Conservation (phyloP, 2,797 vertebrate genomes). For the Pseudochirops corinnae region DNA sequence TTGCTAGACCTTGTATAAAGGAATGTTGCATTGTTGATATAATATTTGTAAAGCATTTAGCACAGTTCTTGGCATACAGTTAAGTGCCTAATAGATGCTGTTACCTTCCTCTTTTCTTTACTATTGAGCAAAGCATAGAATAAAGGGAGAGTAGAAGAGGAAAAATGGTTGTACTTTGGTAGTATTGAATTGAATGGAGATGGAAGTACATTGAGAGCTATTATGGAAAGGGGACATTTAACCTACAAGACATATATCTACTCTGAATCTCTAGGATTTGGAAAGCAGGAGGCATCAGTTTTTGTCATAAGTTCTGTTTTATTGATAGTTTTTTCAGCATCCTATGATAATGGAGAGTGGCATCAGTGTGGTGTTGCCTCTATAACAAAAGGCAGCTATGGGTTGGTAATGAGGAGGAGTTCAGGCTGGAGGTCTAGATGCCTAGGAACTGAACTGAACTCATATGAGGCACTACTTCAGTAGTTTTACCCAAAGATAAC, state of each 20-base stretch:
- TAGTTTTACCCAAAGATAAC: not conserved
- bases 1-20: not conserved
- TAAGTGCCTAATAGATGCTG: not conserved
- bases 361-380: not conserved
- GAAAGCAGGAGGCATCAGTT: not conserved
- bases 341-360: not conserved
- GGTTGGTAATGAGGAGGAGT: not conserved
- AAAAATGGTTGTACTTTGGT: not conserved
- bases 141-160: not conserved
- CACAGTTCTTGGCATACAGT: not conserved
- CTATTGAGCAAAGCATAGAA: not conserved
- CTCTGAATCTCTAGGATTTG: not conserved
- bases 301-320: not conserved
- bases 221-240: not conserved
- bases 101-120: not conserved
- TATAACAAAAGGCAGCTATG: not conserved
- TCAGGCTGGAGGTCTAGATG: not conserved
- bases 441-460: not conserved
- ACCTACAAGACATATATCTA: not conserved
- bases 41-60: not conserved
- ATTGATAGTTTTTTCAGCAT: not conserved
- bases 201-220: not conserved
- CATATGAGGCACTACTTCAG: not conserved
- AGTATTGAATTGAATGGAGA: not conserved
- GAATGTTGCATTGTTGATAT: not conserved